Conservation (phyloP, 1,140 invertebrate species). For the Aphis craccivora region DNA sequence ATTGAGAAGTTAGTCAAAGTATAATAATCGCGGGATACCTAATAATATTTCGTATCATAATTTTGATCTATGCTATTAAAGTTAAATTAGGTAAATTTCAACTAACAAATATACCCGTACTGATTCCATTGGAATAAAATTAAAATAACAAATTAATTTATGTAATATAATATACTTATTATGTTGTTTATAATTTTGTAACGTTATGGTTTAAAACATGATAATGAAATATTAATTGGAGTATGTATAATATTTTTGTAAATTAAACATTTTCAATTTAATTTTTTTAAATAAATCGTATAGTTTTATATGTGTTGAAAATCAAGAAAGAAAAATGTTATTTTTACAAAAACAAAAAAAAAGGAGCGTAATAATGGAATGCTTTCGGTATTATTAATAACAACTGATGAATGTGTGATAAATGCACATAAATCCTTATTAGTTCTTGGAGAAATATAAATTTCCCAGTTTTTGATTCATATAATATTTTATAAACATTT, state of each 20-base stretch:
- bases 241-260: neutral
- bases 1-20: neutral
- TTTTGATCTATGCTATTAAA: neutral
- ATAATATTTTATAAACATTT: neutral
- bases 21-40: neutral
- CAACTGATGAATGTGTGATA: neutral
- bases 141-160: neutral
- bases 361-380: neutral
- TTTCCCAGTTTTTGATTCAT: neutral
- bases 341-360: neutral
- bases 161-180: neutral
- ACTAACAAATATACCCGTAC: neutral
- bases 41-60: neutral
- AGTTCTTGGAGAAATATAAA: neutral
- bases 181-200: neutral
- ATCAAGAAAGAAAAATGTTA: neutral
- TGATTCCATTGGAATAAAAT: neutral
- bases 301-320: neutral
- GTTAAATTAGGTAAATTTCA: neutral
- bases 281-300: too few relatives aligned
- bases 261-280: neutral
- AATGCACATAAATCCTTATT: neutral
- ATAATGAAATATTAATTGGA: neutral
- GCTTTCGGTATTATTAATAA: neutral
- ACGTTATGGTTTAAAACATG: neutral